These are phyloP conservation scores for Pseudotriccus pelzelni DNA, from an alignment of 2,797 vertebrate species.

Conservation along the genomic window DNA sequence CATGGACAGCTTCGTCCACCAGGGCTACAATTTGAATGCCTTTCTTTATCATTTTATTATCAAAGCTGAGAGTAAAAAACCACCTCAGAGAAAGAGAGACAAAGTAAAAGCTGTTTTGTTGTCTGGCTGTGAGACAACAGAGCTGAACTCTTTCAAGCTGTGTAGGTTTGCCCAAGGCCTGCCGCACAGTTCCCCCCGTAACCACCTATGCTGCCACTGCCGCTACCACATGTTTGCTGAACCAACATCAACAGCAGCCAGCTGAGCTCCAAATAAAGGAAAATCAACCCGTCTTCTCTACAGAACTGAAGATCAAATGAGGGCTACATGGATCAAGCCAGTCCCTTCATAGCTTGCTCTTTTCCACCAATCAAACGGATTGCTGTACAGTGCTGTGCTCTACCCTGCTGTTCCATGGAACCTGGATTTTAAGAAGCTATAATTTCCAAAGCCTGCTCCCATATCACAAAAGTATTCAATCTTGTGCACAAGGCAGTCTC, in stretches of 20 bases:
- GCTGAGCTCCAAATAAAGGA: neutral
- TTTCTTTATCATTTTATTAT: neutral
- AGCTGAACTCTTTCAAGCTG: neutral
- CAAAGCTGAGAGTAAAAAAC: neutral
- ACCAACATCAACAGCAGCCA: neutral
- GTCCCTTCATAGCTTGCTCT: neutral
- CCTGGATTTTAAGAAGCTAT: neutral
- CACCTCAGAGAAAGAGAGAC: neutral
- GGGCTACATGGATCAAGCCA: neutral
- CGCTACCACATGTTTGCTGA: neutral
- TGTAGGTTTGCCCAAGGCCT: neutral
- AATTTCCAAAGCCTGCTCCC: neutral
- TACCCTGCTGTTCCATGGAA: neutral
- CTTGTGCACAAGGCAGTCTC: neutral
- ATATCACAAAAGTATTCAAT: accelerated
- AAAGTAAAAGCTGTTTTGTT: neutral
- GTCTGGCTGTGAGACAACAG: neutral
- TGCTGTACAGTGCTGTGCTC: neutral
- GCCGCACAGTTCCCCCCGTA: neutral
- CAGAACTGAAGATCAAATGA: neutral
- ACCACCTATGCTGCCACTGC: neutral
- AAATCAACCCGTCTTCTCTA: neutral
- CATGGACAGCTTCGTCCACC: neutral
- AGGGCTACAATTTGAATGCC: neutral
- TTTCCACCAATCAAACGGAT: neutral